phyloP scores from a whole-genome alignment of 2,113 vertebrate genomes.

The Malurus cyaneus region DNA sequence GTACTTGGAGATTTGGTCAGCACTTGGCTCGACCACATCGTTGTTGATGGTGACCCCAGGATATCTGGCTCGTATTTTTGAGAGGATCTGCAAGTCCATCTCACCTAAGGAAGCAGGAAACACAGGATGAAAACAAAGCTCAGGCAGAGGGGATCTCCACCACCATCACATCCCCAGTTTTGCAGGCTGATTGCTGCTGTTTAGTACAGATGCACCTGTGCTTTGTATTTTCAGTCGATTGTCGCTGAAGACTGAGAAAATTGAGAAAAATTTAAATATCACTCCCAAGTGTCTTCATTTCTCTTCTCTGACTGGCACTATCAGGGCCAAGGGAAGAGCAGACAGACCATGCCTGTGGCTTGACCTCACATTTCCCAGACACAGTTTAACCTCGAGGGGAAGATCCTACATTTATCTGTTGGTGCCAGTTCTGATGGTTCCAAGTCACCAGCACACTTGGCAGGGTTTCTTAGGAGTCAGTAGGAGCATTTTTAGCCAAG shows the following conservation, averaged over 20 bases:
- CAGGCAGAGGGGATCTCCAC: not conserved
- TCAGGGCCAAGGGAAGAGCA: not conserved
- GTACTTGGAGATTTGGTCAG: conserved; percentile 78
- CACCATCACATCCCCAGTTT: not conserved
- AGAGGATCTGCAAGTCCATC: conserved; percentile 83
- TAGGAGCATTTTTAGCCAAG: not conserved
- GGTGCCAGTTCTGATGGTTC: not conserved
- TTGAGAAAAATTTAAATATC: not conserved
- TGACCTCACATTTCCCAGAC: not conserved
- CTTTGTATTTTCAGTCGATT: not conserved
- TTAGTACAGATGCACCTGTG: not conserved
- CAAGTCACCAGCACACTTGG: not conserved
- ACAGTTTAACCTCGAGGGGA: rapidly evolving
- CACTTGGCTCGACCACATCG: conserved; percentile 83
- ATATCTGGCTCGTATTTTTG: conserved; percentile 73
- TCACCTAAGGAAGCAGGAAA: conserved; percentile 75
- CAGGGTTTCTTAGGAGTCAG: not conserved
- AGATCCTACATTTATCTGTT: not conserved
- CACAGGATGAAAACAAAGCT: not conserved
- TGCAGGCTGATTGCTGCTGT: not conserved
- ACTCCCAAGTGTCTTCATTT: not conserved
- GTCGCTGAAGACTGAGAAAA: not conserved
- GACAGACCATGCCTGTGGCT: rapidly evolving
- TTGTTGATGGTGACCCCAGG: conserved; percentile 75
- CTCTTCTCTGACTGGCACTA: not conserved